Conservation (phyloP, 1,140 invertebrate species). For the Cardiocondyla obscurior region DNA sequence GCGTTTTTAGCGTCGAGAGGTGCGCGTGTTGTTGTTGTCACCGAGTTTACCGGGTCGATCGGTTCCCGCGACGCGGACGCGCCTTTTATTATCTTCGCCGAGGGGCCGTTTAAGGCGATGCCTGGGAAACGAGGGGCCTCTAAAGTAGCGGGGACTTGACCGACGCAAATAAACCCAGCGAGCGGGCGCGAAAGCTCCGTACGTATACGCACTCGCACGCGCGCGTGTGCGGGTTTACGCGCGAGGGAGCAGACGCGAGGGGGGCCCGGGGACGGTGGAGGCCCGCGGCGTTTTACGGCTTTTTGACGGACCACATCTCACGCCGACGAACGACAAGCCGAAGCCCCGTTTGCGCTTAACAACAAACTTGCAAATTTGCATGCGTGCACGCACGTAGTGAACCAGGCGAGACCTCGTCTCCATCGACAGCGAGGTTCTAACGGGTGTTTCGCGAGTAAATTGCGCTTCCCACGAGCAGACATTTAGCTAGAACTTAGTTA, state of each 20-base stretch:
- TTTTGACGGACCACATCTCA: constrained; percentile 82
- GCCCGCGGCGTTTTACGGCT: constrained; percentile 78
- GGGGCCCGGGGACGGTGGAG: constrained; percentile 65
- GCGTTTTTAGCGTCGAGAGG: constrained; percentile 29
- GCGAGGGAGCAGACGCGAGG: constrained; percentile 41
- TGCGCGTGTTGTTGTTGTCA: constrained; percentile 51
- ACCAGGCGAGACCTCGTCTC: constrained; percentile 9
- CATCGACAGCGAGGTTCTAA: constrained; percentile 41
- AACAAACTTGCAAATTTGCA: constrained; percentile 80
- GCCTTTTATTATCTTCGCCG: constrained; percentile 65
- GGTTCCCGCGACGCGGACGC: constrained; percentile 47
- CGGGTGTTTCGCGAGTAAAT: constrained; percentile 58
- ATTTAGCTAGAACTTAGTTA: too few species aligned
- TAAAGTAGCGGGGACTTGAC: constrained; percentile 44
- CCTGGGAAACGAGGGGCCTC: constrained; percentile 57
- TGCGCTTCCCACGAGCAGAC: too few species aligned
- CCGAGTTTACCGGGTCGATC: constrained; percentile 66
- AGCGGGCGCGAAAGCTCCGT: constrained; percentile 44
- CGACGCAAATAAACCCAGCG: constrained; percentile 58
- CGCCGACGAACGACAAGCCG: constrained; percentile 73
- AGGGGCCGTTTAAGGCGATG: constrained; percentile 64
- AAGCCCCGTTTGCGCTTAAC: constrained; percentile 63
- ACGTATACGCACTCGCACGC: background rate
- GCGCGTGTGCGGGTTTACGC: background rate
- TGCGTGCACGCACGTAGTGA: constrained; percentile 61